A percentile compares a stretch with the other conserved stretches of the same genome.
phyloP scores from a whole-genome alignment of 1,140 invertebrate genomes.

The Atopsyche davidsoni region DNA sequence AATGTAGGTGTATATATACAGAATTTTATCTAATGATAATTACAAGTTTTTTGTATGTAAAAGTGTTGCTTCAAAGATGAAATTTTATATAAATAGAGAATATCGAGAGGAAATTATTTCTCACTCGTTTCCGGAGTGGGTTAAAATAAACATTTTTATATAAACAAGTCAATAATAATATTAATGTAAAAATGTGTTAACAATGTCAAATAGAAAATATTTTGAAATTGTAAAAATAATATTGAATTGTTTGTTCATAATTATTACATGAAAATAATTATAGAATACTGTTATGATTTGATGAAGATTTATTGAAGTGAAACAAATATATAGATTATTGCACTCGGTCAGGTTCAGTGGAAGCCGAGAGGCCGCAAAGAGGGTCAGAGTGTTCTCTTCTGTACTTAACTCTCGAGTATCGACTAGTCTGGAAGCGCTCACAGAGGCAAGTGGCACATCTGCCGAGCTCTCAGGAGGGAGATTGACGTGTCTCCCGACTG shows the following conservation, averaged over 20 bases:
- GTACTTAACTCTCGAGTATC: too few relatives aligned
- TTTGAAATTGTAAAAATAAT: constrained; percentile 3
- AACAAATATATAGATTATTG: too few relatives aligned
- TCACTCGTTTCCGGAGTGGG: constrained; percentile 12
- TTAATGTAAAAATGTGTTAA: constrained; percentile 20
- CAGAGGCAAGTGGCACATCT: too few relatives aligned
- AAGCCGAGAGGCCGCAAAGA: too few relatives aligned
- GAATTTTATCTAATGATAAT: constrained; percentile 17
- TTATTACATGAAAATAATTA: background rate
- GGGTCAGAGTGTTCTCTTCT: too few relatives aligned
- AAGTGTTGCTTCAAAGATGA: constrained; percentile 21
- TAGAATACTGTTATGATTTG: constrained; percentile 13
- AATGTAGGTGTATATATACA: constrained; percentile 17
- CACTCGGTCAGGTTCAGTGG: too few relatives aligned
- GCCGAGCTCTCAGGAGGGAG: too few relatives aligned
- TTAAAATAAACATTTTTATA: constrained; percentile 19
- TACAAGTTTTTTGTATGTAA: constrained; percentile 18
- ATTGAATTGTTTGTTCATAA: constrained; percentile 3
- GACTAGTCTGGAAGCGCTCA: too few relatives aligned
- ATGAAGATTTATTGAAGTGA: constrained; percentile 16
- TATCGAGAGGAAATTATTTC: constrained; percentile 8
- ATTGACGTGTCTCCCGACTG: too few relatives aligned
- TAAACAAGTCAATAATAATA: constrained; percentile 24
- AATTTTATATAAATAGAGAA: constrained; percentile 18
- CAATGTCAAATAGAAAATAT: background rate